Base-by-base conservation (phyloP, 2,888 invertebrate species). In the Eupithecia subumbrata region DNA sequence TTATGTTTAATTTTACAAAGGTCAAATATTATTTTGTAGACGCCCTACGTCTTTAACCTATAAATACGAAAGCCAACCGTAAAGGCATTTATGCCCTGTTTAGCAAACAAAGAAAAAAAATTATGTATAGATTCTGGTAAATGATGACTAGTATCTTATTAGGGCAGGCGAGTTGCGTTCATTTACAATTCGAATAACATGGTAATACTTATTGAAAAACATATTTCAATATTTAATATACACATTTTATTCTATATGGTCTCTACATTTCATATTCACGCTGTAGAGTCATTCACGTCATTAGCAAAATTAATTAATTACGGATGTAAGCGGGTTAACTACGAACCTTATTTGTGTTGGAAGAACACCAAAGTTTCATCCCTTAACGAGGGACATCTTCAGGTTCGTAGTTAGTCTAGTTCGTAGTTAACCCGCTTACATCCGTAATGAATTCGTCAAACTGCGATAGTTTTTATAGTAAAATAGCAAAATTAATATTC, bases 11-110 rank as follows among this genome's bases (percentile, higher is more conserved):
- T 25, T 60, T 60, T 60, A 60, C 60, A 25, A 60, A 60, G 60
- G 25, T 25, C 60, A 12, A 63, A 30, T 18, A 64, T 30, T 64
- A 16, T 30, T 63, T 14, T 45, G 60, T 22, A 34, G 18, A 34
- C 48, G 64, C 48, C 60, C 52, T 74, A 69, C 70, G 25, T 73
- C 66, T 72, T 73, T 72, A 73, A 60, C 68, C 74, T 75, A 77
- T 75, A 77, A 77, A 74, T 72, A 64, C 66, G 75, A 80, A 80
- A 76, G 71, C 69, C 72, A 73, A 69, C 70, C n/a, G 71, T 77
- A 64, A 75, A 73, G 66, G 45, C 68, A 71, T 71, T 71, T 71
- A 60, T 63, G 73, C 71, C 63, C 68, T 76, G 60, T 73, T 76
- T 68, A 40, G 63, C 71, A 11, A 40, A 60, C 45, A 70, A 73